Evolutionary conservation across 2,113 vertebrate genomes (phyloP), one percentile per base, ranked within the genome.

Genomic region (Mesocricetus auratus): DNA sequence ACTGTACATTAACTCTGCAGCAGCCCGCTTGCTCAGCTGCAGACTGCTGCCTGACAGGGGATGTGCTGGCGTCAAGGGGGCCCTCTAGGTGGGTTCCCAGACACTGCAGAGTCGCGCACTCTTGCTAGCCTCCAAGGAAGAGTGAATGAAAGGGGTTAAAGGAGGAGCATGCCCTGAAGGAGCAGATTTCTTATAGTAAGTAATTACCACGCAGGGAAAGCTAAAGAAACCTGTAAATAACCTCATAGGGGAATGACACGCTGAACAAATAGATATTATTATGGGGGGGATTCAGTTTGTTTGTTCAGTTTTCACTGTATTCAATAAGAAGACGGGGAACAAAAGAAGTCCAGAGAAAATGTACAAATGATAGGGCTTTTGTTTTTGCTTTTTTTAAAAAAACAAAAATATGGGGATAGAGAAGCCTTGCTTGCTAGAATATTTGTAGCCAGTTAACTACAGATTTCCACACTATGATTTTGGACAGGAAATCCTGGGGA

Each of bases 71-170:
- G 98, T 99, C 98, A 98, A 98, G 98, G 98, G 99, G 98, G 97
- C 97, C 98, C 99, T 99, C 98, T 98, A 99, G 99, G 99, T 98
- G 98, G 98, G 98, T 98, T 99, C 98, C 97, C 97, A 16, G 97
- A 89, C 97, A 96, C 97, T 97, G 98, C 97, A 88, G 94, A 79
- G 74, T 75, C 88, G 88, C 79, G 90, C 96, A 2, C 60, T 77
- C 96, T 62, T 42, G 96, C 97, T 79, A n/a, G 88, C 97, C 86
- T 97, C 88, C 60, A 2, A 82, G 81, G 42, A 86, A 58, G 50
- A 36, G 8, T 2, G 11, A 33, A n/a, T 56, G 42, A 94, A 90
- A 94, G 93, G 79, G 86, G 89, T 90, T 87, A 93, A 79, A 19
- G 47, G 31, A 56, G 19, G 87, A 94, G 42, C 82, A 91, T 45